A percentile compares a stretch with the other conserved stretches of the same genome.
Evolutionary conservation across 2,888 invertebrate genomes (phyloP).

Genomic region (Hydraecia micacea): DNA sequence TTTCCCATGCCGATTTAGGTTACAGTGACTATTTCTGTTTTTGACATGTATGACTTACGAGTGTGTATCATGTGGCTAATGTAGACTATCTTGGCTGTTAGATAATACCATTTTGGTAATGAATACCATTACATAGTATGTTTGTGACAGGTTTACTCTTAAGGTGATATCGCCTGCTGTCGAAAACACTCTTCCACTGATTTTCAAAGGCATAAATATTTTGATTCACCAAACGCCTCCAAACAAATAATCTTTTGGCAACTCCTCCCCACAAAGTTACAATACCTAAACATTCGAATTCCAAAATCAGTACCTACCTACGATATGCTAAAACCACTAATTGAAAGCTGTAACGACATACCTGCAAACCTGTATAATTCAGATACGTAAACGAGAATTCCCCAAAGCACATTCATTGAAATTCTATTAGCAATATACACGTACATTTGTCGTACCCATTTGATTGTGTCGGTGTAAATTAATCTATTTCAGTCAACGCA

Average conservation of each 20-base stretch:
- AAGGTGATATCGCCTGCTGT: not conserved
- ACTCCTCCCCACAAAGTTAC: not conserved
- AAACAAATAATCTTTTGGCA: not conserved
- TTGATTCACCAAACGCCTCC: not conserved
- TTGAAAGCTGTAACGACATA: constrained; percentile 35
- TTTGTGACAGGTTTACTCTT: not conserved
- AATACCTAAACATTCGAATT: not conserved
- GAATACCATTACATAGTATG: not conserved
- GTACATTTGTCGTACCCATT: constrained; percentile 24
- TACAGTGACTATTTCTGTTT: not conserved
- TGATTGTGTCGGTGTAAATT: constrained; percentile 27
- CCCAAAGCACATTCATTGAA: constrained; percentile 53
- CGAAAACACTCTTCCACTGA: not conserved
- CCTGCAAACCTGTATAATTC: constrained; percentile 1
- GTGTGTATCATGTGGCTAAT: not conserved
- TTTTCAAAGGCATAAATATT: not conserved
- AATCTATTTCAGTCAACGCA: constrained; percentile 38
- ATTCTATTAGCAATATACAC: constrained; percentile 46
- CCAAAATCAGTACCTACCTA: constrained; percentile 14
- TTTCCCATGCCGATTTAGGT: not conserved
- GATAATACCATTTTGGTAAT: not conserved
- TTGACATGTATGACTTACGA: not conserved
- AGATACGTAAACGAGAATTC: constrained; percentile 35
- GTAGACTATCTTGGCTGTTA: not conserved
- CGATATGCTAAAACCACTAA: constrained; percentile 54